Base-by-base conservation (phyloP, 2,797 vertebrate species). In the Macropodus opercularis region DNA sequence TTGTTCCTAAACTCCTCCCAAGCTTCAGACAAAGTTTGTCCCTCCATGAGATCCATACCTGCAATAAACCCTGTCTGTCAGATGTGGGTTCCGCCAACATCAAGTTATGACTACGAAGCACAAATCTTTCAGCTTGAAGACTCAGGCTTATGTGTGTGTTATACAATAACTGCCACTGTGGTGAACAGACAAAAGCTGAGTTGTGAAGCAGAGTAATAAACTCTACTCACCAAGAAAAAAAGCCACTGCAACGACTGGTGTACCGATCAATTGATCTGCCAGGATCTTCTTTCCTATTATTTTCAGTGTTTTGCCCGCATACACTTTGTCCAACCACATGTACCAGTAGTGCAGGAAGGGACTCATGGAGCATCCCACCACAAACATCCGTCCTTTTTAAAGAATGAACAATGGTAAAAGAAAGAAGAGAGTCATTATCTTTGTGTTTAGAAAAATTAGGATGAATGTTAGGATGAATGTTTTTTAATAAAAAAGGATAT, bases 281-380 rank as follows among this genome's bases (percentile, higher is more conserved):
- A 98, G 53, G 1, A 99, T 96, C 64, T 99, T 99, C 85, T 94
- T 94, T 50, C 91, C 74, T 4, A 96, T 78, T 0, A 81, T 90
- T 1, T 72, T 80, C n/a, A 96, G 62, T 8, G 92, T 77, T 46
- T 63, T 87, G 0, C 94, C 94, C 0, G 92, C 91, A 12, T 94
- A 90, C 0, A 86, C 43, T 0, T 63, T 38, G 78, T 99, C 97
- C 78, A 99, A 80, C 94, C 94, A 97, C 0, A 79, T 38, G 84
- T 99, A 98, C 96, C 96, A 99, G 84, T 87, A 95, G 60, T 99
- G 97, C 77, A 97, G 76, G 42, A 94, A 10, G 0, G 96, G 96
- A 0, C 96, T 96, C 92, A 98, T 88, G 50, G 94, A 95, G 88
- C 94, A 96, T 58, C 97, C 97, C 0, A 94, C 90, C 0, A 79